Evolutionary conservation across 2,888 invertebrate genomes (phyloP).

Genomic region (Chironomus tentans): DNA sequence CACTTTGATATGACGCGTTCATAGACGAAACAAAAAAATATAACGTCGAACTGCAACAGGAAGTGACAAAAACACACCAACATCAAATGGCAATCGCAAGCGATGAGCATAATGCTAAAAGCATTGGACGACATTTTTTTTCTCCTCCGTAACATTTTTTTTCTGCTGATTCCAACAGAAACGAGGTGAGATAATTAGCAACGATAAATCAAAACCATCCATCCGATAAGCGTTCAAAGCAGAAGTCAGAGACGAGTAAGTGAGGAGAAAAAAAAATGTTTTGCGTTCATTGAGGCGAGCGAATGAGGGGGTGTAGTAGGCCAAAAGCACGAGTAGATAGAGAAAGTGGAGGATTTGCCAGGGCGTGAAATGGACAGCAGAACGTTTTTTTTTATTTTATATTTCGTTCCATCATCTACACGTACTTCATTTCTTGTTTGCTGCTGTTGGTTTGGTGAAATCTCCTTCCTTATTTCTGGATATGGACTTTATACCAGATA

Average conservation of each 20-base stretch:
- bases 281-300: not conserved
- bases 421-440: conserved; percentile 15
- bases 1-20: too few relatives aligned
- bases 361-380: not conserved
- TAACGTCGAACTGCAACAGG: conserved; percentile 11
- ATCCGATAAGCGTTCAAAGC: conserved; percentile 20
- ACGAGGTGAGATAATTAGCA: conserved; percentile 26
- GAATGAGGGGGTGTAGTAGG: not conserved
- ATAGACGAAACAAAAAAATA: not conserved
- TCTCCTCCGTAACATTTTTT: not conserved
- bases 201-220: conserved; percentile 21
- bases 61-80: conserved; percentile 6
- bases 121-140: not conserved
- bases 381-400: not conserved
- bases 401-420: conserved; percentile 12
- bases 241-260: not conserved
- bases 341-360: not conserved
- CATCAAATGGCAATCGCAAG: conserved; percentile 22
- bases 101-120: not conserved
- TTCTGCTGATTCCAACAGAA: not conserved
- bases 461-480: not conserved
- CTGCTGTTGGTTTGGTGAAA: not conserved
- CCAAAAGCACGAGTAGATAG: not conserved
- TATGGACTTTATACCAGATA: not conserved
- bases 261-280: not conserved